Conservation (phyloP, 2,797 vertebrate species). For the Monodelphis domestica region DNA sequence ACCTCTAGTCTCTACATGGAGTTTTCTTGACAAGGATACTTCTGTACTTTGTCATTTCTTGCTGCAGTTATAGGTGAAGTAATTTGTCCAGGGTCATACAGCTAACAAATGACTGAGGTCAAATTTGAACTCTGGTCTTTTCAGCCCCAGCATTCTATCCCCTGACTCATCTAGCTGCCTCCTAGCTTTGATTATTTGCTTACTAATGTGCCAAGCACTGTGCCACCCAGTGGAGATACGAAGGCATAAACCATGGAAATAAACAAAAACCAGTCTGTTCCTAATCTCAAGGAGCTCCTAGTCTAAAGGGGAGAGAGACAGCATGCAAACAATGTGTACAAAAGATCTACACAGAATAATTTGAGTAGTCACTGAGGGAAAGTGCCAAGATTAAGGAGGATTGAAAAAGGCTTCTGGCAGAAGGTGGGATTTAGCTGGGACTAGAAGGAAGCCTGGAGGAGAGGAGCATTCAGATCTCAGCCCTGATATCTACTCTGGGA, state of each 20-base stretch:
- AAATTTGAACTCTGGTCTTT: neutral
- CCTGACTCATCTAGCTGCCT: neutral
- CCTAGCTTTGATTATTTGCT: neutral
- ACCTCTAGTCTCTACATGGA: no score
- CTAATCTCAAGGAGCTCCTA: neutral
- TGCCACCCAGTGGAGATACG: no score
- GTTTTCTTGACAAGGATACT: no score
- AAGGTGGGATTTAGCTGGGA: neutral
- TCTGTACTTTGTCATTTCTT: no score
- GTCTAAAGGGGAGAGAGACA: neutral
- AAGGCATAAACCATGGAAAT: neutral
- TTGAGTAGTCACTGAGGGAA: neutral
- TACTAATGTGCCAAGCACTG: no score
- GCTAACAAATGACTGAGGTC: neutral
- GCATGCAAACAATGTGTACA: neutral
- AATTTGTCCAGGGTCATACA: neutral
- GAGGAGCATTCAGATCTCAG: neutral
- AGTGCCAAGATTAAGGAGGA: neutral
- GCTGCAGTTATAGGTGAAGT: no score
- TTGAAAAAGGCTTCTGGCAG: neutral
- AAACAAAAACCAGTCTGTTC: no score
- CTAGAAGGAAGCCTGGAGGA: neutral
- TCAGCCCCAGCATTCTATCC: neutral
- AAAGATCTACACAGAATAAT: neutral
- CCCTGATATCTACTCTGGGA: neutral